A percentile compares a stretch with the other conserved stretches of the same genome.
phyloP scores from a whole-genome alignment of 1,140 invertebrate species.

The Eubasilissa regina region DNA sequence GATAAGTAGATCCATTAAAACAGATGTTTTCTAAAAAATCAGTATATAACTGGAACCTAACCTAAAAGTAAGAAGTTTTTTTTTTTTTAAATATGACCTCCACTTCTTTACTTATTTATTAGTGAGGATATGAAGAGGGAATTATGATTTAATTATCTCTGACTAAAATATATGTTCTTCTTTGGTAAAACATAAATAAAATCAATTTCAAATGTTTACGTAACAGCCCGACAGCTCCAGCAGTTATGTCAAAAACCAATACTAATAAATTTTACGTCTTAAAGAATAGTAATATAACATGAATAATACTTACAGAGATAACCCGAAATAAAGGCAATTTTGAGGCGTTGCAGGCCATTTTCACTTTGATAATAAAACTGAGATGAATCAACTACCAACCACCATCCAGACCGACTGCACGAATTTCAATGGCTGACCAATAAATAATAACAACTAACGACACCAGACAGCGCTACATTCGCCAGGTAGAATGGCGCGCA shows the following conservation, averaged over 20 bases:
- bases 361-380: constrained; percentile 18
- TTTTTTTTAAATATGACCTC: background rate
- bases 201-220: constrained; percentile 45
- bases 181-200: constrained; percentile 34
- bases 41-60: background rate
- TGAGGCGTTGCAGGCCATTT: constrained; percentile 54
- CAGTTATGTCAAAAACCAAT: constrained; percentile 38
- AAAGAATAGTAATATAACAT: background rate
- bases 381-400: background rate
- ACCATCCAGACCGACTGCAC: constrained; percentile 3
- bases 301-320: constrained; percentile 45
- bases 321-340: constrained; percentile 47
- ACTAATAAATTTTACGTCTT: constrained; percentile 5
- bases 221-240: constrained; percentile 39
- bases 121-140: too few relatives aligned
- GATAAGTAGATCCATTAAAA: too few relatives aligned
- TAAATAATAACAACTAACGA: background rate
- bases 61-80: constrained; percentile 6
- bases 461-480: constrained; percentile 22
- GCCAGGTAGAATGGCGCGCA: background rate
- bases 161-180: background rate
- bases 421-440: constrained; percentile 36
- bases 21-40: too few relatives aligned
- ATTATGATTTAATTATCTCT: too few relatives aligned
- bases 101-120: too few relatives aligned